Evolutionary conservation across 2,888 invertebrate genomes (phyloP).

Genomic region (Leptopilina drosophilae): DNA sequence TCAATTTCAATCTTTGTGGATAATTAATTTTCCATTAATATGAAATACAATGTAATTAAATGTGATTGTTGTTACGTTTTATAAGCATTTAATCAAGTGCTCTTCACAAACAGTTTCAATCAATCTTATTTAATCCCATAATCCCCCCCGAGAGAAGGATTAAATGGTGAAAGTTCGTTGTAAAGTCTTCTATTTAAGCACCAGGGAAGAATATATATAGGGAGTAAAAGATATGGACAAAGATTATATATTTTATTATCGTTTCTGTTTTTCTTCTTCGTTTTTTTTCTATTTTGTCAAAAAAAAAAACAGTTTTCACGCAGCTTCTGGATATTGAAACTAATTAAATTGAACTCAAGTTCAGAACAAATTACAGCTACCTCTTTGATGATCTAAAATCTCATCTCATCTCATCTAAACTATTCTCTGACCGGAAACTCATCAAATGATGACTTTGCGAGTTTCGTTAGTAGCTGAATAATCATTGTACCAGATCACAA

Average conservation of each 20-base stretch:
- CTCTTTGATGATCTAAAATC: constrained; percentile 14
- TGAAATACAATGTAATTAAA: background rate
- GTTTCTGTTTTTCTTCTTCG: background rate
- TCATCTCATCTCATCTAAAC: constrained; percentile 16
- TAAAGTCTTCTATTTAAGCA: background rate
- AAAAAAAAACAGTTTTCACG: constrained; percentile 1
- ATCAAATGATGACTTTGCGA: constrained; percentile 19
- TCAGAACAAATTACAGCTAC: constrained; percentile 9
- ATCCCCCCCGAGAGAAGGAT: background rate
- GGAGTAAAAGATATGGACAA: background rate
- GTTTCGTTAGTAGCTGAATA: constrained; percentile 5
- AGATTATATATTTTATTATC: constrained; percentile 11
- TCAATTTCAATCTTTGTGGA: no score
- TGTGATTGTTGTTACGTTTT: background rate
- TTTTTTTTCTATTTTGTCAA: background rate
- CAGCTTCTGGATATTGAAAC: constrained; percentile 26
- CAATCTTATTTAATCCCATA: constrained; percentile 3
- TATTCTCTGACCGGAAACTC: constrained; percentile 17
- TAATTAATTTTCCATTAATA: no score
- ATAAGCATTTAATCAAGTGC: constrained; percentile 1
- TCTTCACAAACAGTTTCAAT: background rate
- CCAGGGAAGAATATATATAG: background rate
- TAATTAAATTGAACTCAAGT: constrained; percentile 25
- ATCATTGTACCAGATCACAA: constrained; percentile 21
- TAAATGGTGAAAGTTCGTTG: constrained; percentile 1